phyloP scores from a whole-genome alignment of 2,113 vertebrate genomes.

The Heteronetta atricapilla region DNA sequence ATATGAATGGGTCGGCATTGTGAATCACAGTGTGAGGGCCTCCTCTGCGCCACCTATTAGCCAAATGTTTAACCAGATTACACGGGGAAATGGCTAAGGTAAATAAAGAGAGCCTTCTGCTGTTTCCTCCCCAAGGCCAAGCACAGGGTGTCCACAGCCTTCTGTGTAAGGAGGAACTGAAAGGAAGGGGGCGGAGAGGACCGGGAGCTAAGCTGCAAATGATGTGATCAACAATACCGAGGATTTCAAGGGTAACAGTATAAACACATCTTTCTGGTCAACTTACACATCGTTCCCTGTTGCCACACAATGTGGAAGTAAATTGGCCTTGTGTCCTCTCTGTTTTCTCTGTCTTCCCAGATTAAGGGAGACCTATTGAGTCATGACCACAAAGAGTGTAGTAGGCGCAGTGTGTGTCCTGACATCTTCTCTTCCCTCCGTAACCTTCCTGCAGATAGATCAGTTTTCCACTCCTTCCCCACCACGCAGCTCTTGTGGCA shows the following conservation, averaged over 20 bases:
- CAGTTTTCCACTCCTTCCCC: background rate
- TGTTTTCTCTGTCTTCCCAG: background rate
- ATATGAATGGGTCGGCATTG: slow-evolving; percentile 92
- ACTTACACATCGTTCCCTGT: slow-evolving; percentile 29
- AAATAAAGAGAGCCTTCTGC: slow-evolving; percentile 96
- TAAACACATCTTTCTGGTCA: slow-evolving; percentile 73
- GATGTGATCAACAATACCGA: slow-evolving; percentile 58
- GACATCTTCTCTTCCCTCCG: background rate
- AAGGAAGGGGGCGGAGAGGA: slow-evolving; percentile 32
- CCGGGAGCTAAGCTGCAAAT: slow-evolving; percentile 44
- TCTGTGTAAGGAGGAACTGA: slow-evolving; percentile 68
- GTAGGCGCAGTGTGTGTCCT: background rate
- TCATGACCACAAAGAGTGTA: background rate
- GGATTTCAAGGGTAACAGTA: slow-evolving; percentile 40
- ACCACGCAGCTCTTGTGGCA: background rate
- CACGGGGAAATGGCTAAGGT: slow-evolving; percentile 88
- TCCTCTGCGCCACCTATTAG: slow-evolving; percentile 87
- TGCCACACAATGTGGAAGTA: background rate
- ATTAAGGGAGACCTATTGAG: background rate
- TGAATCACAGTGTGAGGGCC: slow-evolving; percentile 79
- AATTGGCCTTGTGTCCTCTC: slow-evolving; percentile 23
- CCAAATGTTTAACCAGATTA: slow-evolving; percentile 98
- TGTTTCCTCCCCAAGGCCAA: slow-evolving; percentile 82
- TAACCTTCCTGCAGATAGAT: background rate
- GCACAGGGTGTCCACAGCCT: slow-evolving; percentile 68